A percentile compares a stretch with the other conserved stretches of the same genome.
phyloP scores from a whole-genome alignment of 2,113 vertebrate genomes.

The Chrysemys picta region DNA sequence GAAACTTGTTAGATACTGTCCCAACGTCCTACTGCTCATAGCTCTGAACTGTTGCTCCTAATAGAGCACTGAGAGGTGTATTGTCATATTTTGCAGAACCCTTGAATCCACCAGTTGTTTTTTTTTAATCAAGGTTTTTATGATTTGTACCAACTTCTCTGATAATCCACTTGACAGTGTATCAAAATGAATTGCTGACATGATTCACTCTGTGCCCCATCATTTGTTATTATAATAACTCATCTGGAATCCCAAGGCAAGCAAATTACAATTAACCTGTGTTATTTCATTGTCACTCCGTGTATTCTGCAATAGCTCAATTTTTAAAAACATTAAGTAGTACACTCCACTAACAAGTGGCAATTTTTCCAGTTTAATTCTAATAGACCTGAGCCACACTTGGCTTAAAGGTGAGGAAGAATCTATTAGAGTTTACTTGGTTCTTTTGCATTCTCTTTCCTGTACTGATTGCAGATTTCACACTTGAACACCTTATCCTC shows the following conservation, averaged over 20 bases:
- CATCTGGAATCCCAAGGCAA: conserved; percentile 1
- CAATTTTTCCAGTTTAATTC: background rate
- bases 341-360: background rate
- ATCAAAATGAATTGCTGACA: background rate
- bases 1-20: background rate
- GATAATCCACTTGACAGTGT: background rate
- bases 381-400: background rate
- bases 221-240: conserved; percentile 12
- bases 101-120: background rate
- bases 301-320: background rate
- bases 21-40: background rate
- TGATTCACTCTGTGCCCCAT: background rate
- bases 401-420: background rate
- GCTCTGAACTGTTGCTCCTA: background rate
- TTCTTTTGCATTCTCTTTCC: background rate
- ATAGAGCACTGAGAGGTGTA: background rate
- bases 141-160: background rate
- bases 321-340: background rate
- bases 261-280: background rate
- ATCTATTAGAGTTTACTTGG: background rate
- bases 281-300: background rate
- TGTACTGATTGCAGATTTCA: background rate
- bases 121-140: background rate
- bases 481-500: background rate
- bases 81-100: background rate